phyloP scores from a whole-genome alignment of 2,113 vertebrate genomes.

The Poecilia latipinna region DNA sequence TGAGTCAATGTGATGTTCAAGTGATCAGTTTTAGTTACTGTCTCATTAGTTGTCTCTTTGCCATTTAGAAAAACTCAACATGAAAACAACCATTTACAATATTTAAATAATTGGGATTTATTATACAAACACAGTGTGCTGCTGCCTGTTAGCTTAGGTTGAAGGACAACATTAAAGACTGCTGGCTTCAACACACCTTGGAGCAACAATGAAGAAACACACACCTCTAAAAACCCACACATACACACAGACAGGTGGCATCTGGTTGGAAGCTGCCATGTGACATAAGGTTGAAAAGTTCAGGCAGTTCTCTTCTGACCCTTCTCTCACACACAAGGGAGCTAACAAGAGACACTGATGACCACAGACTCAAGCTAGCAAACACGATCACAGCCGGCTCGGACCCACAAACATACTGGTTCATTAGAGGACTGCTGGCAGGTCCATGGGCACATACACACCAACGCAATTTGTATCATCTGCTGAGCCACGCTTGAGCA shows the following conservation, averaged over 20 bases:
- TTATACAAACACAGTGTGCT: background rate
- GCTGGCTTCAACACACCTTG: slow-evolving; percentile 32
- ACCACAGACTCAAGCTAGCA: slow-evolving; percentile 13
- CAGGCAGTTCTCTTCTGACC: slow-evolving; percentile 21
- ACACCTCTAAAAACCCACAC: too few relatives aligned
- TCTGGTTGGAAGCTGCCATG: slow-evolving; percentile 30
- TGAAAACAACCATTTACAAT: background rate
- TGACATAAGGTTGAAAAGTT: slow-evolving; percentile 40
- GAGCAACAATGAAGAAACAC: background rate
- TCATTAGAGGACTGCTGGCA: slow-evolving; percentile 42
- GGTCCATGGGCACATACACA: slow-evolving; percentile 29
- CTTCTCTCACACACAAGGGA: slow-evolving; percentile 10
- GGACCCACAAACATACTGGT: slow-evolving; percentile 25
- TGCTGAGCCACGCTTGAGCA: slow-evolving; percentile 23
- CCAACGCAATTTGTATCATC: slow-evolving; percentile 20
- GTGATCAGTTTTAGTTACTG: background rate
- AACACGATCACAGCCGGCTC: background rate
- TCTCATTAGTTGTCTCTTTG: background rate
- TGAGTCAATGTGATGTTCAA: too few relatives aligned
- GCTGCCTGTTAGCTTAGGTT: slow-evolving; percentile 32
- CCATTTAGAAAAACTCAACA: background rate
- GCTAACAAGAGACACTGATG: slow-evolving; percentile 15
- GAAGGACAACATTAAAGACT: slow-evolving; percentile 29
- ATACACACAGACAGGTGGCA: slow-evolving; percentile 10
- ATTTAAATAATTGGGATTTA: background rate